Evolutionary conservation across 2,888 invertebrate species (phyloP), one percentile per base, ranked within the genome.

Genomic region (Oscheius sp.): DNA sequence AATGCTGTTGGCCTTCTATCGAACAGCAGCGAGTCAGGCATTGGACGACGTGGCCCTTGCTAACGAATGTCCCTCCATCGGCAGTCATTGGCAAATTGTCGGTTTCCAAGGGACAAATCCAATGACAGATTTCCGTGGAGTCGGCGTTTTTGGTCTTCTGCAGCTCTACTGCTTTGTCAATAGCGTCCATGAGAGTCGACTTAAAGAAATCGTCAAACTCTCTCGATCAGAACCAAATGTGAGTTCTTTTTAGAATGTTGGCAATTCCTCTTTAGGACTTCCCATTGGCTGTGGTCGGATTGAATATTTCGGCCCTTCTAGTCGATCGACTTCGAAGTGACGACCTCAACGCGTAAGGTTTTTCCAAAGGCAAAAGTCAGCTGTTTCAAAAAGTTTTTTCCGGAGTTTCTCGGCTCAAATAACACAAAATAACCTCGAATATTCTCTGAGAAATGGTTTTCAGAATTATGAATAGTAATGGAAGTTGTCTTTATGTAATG

Each of bases 41-140:
- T 29, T 65, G n/a, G 65, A 70, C 8, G 50, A 64, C 23, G 15
- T 33, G 8, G n/a, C 57, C 3, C 27, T 70, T 2, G 65, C 70
- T 39, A 31, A n/a, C 20, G 63, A 70, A 34, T 70, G 70, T 52
- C 66, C 65, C 2, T 15, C 58, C 10, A 63, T 46, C 23, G 78
- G 78, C 12, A 23, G 70, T 2, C 78, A 78, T 64, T 78, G 78
- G 78, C 72, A 74, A 46, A 73, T 69, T 46, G 74, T 76, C 45
- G 78, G 78, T 5, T 78, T 76, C 20, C 78, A 78, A 50, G 72
- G 73, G 46, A 57, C 64, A 1, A 70, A 73, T 31, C 75, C 75
- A 15, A 70, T 71, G n/a, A 78, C 78, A n/a, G 78, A 78, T 72
- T 75, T 78, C 52, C 71, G 78, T 12, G 75, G 74, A 1, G 69